Evolutionary conservation across 2,113 vertebrate species (phyloP).

Genomic region (Ramphastos sulfuratus): DNA sequence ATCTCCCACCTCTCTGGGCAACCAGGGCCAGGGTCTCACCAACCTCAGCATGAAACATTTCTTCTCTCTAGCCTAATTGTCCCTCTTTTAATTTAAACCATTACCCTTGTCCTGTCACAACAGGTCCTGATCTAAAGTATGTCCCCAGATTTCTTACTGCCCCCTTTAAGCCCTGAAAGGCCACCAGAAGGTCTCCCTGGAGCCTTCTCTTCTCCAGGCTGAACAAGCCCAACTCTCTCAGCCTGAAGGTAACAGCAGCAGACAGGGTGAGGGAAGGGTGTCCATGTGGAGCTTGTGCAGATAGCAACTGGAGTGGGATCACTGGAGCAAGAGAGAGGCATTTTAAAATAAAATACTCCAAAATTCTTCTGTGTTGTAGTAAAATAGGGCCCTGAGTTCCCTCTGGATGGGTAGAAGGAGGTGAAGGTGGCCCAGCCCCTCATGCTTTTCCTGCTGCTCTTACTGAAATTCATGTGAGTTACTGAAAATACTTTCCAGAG

Average conservation of each 20-base stretch:
- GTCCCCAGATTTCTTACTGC: too few relatives aligned
- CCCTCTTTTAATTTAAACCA: too few relatives aligned
- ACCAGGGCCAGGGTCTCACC: too few relatives aligned
- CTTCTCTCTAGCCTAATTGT: too few relatives aligned
- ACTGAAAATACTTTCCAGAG: neutral
- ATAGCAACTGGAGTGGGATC: neutral
- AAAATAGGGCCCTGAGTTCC: neutral
- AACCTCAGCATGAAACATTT: too few relatives aligned
- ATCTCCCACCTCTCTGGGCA: too few relatives aligned
- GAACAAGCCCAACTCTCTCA: too few relatives aligned
- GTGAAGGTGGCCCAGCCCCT: neutral
- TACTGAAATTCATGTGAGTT: neutral
- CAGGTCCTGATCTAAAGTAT: too few relatives aligned
- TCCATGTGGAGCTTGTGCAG: neutral
- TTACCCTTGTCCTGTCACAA: too few relatives aligned
- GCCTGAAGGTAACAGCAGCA: neutral
- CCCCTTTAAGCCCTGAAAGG: too few relatives aligned
- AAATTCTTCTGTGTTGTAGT: neutral
- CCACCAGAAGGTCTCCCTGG: too few relatives aligned
- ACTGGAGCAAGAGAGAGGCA: neutral
- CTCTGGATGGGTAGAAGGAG: neutral
- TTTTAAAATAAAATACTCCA: neutral
- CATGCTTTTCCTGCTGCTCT: accelerated
- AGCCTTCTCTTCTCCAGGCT: too few relatives aligned
- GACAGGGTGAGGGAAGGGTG: neutral